These are phyloP conservation scores for Xanthia icteritia DNA, from an alignment of 2,888 invertebrate species.

Conservation along the genomic window DNA sequence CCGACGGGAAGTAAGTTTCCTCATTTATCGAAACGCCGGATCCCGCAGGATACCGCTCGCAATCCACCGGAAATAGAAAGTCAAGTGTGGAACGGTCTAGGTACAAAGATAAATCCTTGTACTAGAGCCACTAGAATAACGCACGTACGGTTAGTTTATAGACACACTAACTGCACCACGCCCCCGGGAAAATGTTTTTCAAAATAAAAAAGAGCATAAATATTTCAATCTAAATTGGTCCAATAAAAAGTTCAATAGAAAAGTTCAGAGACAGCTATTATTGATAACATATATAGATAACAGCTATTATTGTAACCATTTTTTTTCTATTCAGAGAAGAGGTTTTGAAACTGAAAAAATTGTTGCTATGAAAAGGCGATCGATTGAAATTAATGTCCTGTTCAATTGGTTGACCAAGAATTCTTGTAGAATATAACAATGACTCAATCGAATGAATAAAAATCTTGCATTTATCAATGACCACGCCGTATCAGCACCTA, in stretches of 20 bases:
- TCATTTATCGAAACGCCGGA: conserved; percentile 81
- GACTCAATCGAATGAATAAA: neutral
- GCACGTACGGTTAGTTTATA: conserved; percentile 61
- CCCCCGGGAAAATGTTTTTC: conserved; percentile 43
- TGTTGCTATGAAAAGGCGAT: neutral
- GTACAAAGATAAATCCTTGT: conserved; percentile 77
- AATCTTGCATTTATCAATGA: neutral
- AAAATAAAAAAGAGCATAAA: conserved; percentile 50
- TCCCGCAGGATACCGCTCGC: conserved; percentile 79
- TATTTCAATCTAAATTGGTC: conserved; percentile 44
- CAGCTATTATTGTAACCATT: conserved; percentile 3
- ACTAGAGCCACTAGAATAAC: conserved; percentile 64
- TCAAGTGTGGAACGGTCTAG: conserved; percentile 82
- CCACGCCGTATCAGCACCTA: neutral
- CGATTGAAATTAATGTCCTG: neutral
- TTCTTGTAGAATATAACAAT: neutral
- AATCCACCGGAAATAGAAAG: conserved; percentile 86
- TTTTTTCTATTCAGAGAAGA: conserved; percentile 1
- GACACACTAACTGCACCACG: conserved; percentile 47
- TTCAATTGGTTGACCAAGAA: neutral
- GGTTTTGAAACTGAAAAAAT: neutral
- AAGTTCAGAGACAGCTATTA: conserved; percentile 32
- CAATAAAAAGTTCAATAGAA: conserved; percentile 26
- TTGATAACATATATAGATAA: too few species aligned
- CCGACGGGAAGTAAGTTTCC: conserved; percentile 79